Percentiles rank a stretch among this genome's conserved stretches.
Evolutionary conservation across 1,140 invertebrate genomes (phyloP).

Genomic region (Brachionus asplanchnoidis): DNA sequence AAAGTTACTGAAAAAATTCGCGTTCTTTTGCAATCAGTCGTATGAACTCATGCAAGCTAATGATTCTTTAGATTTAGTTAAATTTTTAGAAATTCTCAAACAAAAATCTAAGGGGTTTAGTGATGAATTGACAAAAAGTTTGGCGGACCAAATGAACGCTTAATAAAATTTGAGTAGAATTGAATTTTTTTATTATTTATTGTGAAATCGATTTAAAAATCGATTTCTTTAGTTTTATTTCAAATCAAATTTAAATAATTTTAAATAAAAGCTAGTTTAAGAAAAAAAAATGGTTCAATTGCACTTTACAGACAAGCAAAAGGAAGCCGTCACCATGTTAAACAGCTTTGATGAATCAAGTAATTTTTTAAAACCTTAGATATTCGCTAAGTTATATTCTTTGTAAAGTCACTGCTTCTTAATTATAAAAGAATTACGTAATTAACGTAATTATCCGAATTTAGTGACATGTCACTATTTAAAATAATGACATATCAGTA

Average conservation of each 20-base stretch:
- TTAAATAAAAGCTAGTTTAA: not conserved
- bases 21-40: not conserved
- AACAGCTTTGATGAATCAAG: constrained; percentile 26
- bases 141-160: constrained; percentile 33
- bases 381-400: no score
- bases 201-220: not conserved
- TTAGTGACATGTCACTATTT: no score
- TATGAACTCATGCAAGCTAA: not conserved
- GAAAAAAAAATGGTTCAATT: not conserved
- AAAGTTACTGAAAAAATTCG: not conserved
- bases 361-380: not conserved
- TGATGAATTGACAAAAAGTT: not conserved
- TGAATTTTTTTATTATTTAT: not conserved
- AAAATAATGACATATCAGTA: no score
- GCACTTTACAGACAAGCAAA: not conserved
- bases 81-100: not conserved
- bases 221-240: not conserved
- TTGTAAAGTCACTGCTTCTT: no score
- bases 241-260: not conserved
- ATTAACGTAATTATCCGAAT: no score
- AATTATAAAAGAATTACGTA: no score
- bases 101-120: not conserved
- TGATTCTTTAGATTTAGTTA: constrained; percentile 1
- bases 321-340: not conserved
- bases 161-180: not conserved